These are phyloP conservation scores for Glareola pratincola DNA, from an alignment of 2,113 vertebrate species.

Conservation along the genomic window DNA sequence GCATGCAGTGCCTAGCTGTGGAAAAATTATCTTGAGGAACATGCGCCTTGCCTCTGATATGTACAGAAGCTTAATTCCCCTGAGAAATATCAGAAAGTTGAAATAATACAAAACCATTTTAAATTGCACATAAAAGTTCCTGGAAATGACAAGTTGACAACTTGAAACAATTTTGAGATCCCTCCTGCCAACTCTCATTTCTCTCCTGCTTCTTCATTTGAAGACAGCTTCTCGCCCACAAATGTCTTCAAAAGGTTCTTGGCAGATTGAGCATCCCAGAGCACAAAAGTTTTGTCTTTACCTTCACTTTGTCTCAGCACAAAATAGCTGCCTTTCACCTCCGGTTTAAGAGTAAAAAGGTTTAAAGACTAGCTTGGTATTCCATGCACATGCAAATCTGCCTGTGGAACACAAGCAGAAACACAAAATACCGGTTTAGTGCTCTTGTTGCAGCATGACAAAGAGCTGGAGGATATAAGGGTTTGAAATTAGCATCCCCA, in stretches of 20 bases:
- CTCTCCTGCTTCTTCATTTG: slow-evolving; percentile 43
- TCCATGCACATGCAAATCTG: background rate
- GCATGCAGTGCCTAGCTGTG: background rate
- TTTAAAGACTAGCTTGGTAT: background rate
- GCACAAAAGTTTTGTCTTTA: slow-evolving; percentile 38
- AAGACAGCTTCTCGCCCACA: slow-evolving; percentile 52
- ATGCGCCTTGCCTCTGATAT: background rate
- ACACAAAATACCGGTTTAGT: background rate
- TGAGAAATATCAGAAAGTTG: slow-evolving; percentile 46
- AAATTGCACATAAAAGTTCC: slow-evolving; percentile 46
- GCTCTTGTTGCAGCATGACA: background rate
- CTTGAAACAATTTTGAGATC: slow-evolving; percentile 56
- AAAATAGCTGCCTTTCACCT: slow-evolving; percentile 24
- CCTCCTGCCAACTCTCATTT: slow-evolving; percentile 49
- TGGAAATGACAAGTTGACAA: slow-evolving; percentile 59
- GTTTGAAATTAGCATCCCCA: slow-evolving; percentile 14
- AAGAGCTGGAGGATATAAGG: background rate
- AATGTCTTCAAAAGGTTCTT: slow-evolving; percentile 46
- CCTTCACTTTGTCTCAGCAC: background rate
- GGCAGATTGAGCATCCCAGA: slow-evolving; percentile 29
- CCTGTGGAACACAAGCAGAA: background rate
- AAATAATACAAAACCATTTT: slow-evolving; percentile 49
- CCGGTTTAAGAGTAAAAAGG: background rate
- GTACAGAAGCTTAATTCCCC: background rate
- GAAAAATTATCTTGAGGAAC: background rate